Base-by-base conservation (phyloP, 2,888 invertebrate species). In the Malthinus flaveolus region DNA sequence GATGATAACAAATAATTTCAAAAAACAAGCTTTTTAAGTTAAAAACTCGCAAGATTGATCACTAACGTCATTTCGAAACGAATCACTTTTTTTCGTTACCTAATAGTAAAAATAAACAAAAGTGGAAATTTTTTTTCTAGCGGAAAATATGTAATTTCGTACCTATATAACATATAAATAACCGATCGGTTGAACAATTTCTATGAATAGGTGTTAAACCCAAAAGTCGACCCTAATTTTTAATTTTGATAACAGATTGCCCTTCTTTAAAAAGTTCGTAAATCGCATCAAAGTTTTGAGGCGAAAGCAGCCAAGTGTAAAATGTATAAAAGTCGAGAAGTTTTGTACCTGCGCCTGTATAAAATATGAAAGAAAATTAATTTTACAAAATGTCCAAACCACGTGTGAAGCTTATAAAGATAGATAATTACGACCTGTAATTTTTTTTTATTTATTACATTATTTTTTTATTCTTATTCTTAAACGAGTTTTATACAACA, bases 291-390 rank as follows among this genome's bases (percentile, higher is more conserved):
- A 64, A 64, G 59, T 64, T 64, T 54, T 47, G 56, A 55, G 54
- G 55, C 63, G 56, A 54, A 61, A 48, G 61, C 59, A 59, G 49
- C 53, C 64, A 56, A 62, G 59, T 62, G 59, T 59, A 64, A 62
- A 64, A 64, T 64, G 56, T 56, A 56, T 56, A 56, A 56, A 56
- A 64, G 64, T 64, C 56, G 50, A 56, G 56, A 62, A 62, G 56
- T 63, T 62, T 63, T 61, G 56, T 67, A 66, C 66, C 65, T 67
- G 66, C 64, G 61, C 59, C 64, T 66, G 65, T 66, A 66, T 66
- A 68, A 66, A 68, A 63, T 68, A 68, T 66, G 68, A 63, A 66
- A 62, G 63, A 61, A 59, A 66, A 65, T 66, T 66, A 64, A 66
- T 68, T 66, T 56, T 53, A 50, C 48, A 63, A 66, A 64, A 64